These are phyloP conservation scores for Umimayanthus chanpuru DNA, from an alignment of 92 coral and sea anemone species.

Conservation along the genomic window DNA sequence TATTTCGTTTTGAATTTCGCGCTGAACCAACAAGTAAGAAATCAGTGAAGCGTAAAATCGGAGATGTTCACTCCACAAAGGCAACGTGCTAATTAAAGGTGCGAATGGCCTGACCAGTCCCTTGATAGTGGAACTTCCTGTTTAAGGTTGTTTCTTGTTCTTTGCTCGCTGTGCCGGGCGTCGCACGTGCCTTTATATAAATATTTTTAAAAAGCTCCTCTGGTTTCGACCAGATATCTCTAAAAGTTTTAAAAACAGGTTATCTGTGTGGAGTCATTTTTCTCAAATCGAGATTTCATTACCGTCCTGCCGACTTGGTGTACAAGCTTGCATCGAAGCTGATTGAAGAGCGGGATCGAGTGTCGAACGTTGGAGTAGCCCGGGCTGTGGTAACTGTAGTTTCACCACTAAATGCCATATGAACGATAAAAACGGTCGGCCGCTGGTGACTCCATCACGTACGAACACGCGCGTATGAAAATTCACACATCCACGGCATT, in stretches of 20 bases:
- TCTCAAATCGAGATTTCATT: constrained; percentile 26
- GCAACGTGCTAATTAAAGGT: too few species aligned
- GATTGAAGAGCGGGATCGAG: background rate
- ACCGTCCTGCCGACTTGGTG: constrained; percentile 18
- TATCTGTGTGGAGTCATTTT: background rate
- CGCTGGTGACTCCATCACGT: too few species aligned
- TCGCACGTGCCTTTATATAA: background rate
- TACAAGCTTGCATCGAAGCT: too few species aligned
- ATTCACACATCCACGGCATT: too few species aligned
- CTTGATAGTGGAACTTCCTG: too few species aligned
- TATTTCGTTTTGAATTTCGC: too few species aligned
- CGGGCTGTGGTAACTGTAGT: constrained; percentile 20
- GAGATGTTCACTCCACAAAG: too few species aligned
- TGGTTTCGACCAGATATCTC: constrained; percentile 18
- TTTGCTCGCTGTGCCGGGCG: constrained; percentile 22
- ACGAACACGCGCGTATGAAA: too few species aligned
- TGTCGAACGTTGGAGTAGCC: constrained; percentile 21
- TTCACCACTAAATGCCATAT: background rate
- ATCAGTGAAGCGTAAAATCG: too few species aligned
- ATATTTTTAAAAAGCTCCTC: background rate
- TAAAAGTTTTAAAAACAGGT: constrained; percentile 17
- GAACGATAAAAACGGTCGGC: too few species aligned
- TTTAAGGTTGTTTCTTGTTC: background rate
- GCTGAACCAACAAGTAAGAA: too few species aligned
- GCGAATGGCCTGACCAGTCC: too few species aligned